Base-by-base conservation (phyloP, 1,140 invertebrate species). In the Temnothorax curvispinosus region DNA sequence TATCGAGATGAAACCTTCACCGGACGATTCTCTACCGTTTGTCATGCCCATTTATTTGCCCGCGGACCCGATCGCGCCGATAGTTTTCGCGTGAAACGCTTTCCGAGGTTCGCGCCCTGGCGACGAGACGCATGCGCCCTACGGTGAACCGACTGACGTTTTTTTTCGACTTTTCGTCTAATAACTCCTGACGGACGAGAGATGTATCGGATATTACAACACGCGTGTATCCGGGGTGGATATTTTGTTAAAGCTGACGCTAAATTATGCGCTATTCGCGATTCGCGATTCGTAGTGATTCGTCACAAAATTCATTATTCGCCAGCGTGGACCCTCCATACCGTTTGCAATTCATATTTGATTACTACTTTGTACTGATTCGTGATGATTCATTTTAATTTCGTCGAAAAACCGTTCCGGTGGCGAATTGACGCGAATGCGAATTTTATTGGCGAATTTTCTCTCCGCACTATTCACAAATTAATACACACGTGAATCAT, bases 11-110 rank as follows among this genome's bases (percentile, higher is more conserved):
- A 92, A 87, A 89, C 50, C 87, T 94, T 93, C 89, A 88, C 4
- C 6, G 52, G 13, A 74, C 69, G 9, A 54, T 90, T 92, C 85
- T 60, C 38, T 60, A 92, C 71, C 86, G 74, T 93, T 94, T 95
- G 93, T 95, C 94, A 94, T 91, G 93, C 32, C 50, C 18, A 87
- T 81, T 67, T 78, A 60, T 86, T 11, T n/a, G 27, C 32, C 27
- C 67, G 18, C 41, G 58, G 58, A 27, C 15, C 47, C 50, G 6
- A 69, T 89, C 38, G 18, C 52, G 62, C 21, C 0, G n/a, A 0
- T 54, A n/a, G 82, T 90, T 93, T 56, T 1, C 18, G 47, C 90
- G 78, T 75, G 87, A 93, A 75, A 69, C 27, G 0, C 41, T 56
- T 72, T 89, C 89, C 50, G 76, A 90, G 60, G 82, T 93, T 92